Evolutionary conservation across 2,797 vertebrate species (phyloP), one percentile per base, ranked within the genome.

Genomic region (Aulostomus chinensis): DNA sequence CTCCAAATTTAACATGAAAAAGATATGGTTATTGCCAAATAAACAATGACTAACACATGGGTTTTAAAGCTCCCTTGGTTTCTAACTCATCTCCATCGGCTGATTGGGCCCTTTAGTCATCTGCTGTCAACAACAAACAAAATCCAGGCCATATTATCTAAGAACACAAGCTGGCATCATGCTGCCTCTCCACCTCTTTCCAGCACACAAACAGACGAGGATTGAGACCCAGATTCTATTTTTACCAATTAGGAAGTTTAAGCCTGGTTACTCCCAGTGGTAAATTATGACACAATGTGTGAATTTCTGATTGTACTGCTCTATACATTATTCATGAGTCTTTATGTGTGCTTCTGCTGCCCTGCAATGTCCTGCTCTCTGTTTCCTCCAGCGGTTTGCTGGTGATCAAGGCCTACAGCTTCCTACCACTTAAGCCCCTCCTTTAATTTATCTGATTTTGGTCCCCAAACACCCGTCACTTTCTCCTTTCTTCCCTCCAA

Each of bases 151-250:
- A 32, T 20, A 31, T 69, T 72, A 56, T 59, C 42, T 22, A 30
- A 63, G 31, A 68, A 32, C 56, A 31, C 31, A 29, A 34, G 25
- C 62, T 65, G 69, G 56, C 46, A 11, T 43, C 38, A 1, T 15
- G 40, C 42, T 0, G 33, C 20, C 6, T 41, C 33, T 65, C 13
- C 58, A 49, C 37, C 41, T 53, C 32, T 55, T 47, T 36, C 41
- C 20, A 9, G 42, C 16, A 20, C 67, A 58, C 24, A 48, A 57
- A 70, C 5, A 43, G 51, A 48, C 47, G 46, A 13, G 17, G 36
- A 56, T 22, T 35, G 49, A 73, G 69, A 74, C 65, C 66, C 59
- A 68, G 32, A 64, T 80, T 81, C 61, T 70, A 52, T 74, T 72
- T 69, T 51, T 60, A 43, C 48, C 64, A 58, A 65, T 51, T 65